These are phyloP conservation scores for Rhyacichthys aspro DNA, from an alignment of 2,797 vertebrate species.

Conservation along the genomic window DNA sequence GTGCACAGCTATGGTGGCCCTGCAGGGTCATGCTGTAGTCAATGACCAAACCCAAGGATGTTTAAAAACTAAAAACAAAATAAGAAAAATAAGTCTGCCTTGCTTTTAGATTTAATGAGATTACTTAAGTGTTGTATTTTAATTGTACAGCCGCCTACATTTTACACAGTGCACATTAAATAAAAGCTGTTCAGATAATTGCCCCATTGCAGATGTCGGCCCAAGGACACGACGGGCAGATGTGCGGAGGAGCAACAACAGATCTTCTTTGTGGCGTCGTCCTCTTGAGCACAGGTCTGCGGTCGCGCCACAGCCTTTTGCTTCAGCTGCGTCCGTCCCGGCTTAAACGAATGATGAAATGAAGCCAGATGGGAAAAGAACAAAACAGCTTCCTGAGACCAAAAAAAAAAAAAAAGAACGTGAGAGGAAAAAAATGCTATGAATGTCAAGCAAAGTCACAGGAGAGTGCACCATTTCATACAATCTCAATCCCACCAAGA, in stretches of 20 bases:
- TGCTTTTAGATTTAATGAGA: too few species aligned
- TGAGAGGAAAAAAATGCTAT: not conserved
- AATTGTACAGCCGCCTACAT: too few species aligned
- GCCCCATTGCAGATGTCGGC: slow-evolving; percentile 12
- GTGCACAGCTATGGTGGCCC: too few species aligned
- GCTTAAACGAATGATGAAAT: slow-evolving; percentile 65
- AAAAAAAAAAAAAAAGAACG: not conserved
- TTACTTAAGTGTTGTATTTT: too few species aligned
- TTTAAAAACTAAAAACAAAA: too few species aligned
- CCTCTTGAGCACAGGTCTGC: slow-evolving; percentile 48
- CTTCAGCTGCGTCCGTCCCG: slow-evolving; percentile 40
- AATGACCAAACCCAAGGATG: too few species aligned
- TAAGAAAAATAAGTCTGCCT: too few species aligned
- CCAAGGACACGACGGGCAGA: slow-evolving; percentile 30
- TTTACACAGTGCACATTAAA: too few species aligned
- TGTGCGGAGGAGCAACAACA: slow-evolving; percentile 38
- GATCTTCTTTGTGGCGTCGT: slow-evolving; percentile 53
- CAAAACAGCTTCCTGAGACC: slow-evolving; percentile 46
- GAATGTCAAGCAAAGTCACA: slow-evolving; percentile 68
- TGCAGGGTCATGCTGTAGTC: too few species aligned
- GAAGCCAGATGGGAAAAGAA: slow-evolving; percentile 60
- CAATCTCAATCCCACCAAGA: slow-evolving; percentile 56
- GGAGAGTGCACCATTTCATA: slow-evolving; percentile 60
- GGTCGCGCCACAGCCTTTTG: slow-evolving; percentile 51
- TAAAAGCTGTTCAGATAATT: too few species aligned